phyloP scores from a whole-genome alignment of 2,113 vertebrate genomes.

The Isichthys henryi region DNA sequence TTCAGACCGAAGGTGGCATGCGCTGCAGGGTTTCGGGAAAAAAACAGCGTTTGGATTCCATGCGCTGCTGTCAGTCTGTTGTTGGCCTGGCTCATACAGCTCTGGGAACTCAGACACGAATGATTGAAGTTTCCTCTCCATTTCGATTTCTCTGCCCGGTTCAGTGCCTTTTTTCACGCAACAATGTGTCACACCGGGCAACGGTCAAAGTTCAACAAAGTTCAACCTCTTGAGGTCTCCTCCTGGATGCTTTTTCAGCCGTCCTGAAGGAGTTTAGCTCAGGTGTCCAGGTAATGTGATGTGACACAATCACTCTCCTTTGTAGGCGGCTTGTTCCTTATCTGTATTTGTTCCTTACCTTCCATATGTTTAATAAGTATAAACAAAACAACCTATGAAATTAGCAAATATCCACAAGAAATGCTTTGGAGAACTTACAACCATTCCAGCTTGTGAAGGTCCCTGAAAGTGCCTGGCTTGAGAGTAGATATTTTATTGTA shows the following conservation, averaged over 20 bases:
- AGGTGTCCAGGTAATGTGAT: not conserved
- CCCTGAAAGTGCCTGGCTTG: slow-evolving; percentile 79
- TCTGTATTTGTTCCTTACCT: not conserved
- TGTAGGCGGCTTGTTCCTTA: not conserved
- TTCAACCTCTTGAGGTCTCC: not conserved
- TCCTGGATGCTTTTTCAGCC: not conserved
- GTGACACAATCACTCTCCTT: not conserved
- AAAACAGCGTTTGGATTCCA: no score
- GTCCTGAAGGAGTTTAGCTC: not conserved
- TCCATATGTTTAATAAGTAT: not conserved
- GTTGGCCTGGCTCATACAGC: no score
- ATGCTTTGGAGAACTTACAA: slow-evolving; percentile 66
- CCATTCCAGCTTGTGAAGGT: slow-evolving; percentile 86
- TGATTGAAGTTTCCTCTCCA: no score
- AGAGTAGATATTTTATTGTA: slow-evolving; percentile 77
- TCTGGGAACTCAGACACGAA: no score
- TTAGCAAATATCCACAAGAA: not conserved
- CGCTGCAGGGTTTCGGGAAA: no score
- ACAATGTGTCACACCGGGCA: no score
- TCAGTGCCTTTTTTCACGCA: no score
- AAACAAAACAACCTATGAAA: not conserved
- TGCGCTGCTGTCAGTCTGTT: no score
- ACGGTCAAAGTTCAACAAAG: not conserved
- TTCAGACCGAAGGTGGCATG: no score
- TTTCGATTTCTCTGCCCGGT: no score